Percentiles rank a stretch among this genome's conserved stretches.
Conservation (phyloP, 1,140 invertebrate genomes). For the Antheraea mylitta region DNA sequence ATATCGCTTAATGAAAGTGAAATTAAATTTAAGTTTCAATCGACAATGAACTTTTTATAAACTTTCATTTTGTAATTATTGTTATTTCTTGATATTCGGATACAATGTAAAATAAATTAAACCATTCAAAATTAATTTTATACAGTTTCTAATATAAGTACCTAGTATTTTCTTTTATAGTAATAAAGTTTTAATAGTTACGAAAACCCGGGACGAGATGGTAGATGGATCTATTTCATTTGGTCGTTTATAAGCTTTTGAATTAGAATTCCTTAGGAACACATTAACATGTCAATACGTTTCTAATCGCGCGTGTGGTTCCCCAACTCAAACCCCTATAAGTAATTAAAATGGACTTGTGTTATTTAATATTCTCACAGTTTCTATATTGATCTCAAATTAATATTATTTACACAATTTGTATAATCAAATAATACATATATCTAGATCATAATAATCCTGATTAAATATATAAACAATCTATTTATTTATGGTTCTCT, state of each 20-base stretch:
- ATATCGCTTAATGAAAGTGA: not conserved
- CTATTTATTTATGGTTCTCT: too few relatives aligned
- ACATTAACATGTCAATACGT: slow-evolving; percentile 7
- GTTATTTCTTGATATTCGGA: not conserved
- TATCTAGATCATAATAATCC: too few relatives aligned
- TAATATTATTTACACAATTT: too few relatives aligned
- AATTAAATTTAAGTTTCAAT: not conserved
- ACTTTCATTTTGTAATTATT: not conserved
- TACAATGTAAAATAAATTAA: not conserved
- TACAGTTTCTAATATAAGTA: not conserved
- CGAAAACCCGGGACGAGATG: too few relatives aligned
- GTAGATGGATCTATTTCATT: too few relatives aligned
- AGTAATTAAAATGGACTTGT: not conserved
- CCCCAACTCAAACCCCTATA: not conserved
- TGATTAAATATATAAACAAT: too few relatives aligned
- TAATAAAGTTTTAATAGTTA: not conserved
- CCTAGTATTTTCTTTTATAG: not conserved
- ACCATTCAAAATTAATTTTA: not conserved
- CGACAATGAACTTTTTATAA: not conserved
- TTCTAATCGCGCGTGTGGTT: too few relatives aligned
- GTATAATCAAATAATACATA: too few relatives aligned
- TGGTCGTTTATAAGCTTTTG: not conserved
- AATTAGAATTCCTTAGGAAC: not conserved
- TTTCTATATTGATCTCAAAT: too few relatives aligned
- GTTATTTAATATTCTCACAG: not conserved